Conservation (phyloP, 2,888 invertebrate genomes). For the Aleiodes alternator region DNA sequence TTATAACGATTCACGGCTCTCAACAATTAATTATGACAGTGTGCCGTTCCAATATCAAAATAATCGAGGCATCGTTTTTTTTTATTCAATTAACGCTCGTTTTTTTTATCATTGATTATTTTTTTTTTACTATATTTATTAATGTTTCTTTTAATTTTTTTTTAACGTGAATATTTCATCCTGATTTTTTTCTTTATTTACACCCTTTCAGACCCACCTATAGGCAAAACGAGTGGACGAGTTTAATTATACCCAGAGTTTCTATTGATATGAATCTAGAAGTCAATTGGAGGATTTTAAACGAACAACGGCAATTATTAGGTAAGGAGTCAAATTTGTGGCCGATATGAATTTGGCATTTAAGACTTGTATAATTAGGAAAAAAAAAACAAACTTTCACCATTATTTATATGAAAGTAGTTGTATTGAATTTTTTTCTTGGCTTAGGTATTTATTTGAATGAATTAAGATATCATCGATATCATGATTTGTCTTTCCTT, state of each 20-base stretch:
- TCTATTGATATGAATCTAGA: constrained; percentile 15
- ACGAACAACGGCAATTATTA: constrained; percentile 17
- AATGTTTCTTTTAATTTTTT: constrained; percentile 53
- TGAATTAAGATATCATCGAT: constrained; percentile 3
- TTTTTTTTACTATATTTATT: constrained; percentile 34
- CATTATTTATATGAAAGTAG: constrained; percentile 11
- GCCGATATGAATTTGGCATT: constrained; percentile 3
- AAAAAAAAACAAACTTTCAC: not conserved
- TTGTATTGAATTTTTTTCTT: not conserved
- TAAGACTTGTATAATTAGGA: constrained; percentile 19
- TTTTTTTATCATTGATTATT: not conserved
- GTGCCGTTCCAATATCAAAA: constrained; percentile 14
- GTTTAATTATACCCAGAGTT: constrained; percentile 36
- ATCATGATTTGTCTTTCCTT: not conserved
- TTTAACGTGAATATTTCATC: constrained; percentile 56
- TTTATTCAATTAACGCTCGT: constrained; percentile 27
- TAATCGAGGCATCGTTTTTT: constrained; percentile 31
- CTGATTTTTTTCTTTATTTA: constrained; percentile 67
- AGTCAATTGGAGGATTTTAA: constrained; percentile 11
- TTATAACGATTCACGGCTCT: not conserved
- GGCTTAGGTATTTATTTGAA: constrained; percentile 25
- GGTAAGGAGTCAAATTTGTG: constrained; percentile 21
- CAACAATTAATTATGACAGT: constrained; percentile 24
- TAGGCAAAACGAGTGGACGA: constrained; percentile 57
- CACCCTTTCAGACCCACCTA: constrained; percentile 73